Percentiles rank a stretch among this genome's conserved stretches.
phyloP scores from a whole-genome alignment of 2,888 invertebrate genomes.

The Sericinus montela region DNA sequence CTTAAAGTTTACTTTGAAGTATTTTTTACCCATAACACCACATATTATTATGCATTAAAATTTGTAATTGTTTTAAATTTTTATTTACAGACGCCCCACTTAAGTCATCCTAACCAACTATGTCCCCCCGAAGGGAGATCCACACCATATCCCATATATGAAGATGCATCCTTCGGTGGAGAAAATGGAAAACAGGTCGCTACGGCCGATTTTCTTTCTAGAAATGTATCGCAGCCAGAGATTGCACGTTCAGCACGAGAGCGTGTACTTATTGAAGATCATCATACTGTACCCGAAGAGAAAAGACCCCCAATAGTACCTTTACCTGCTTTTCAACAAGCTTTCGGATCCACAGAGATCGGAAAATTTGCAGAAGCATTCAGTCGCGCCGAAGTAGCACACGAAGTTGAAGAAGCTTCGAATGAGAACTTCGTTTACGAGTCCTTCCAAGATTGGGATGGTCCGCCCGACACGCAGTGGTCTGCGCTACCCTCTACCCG shows the following conservation, averaged over 20 bases:
- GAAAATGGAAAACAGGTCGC: slow-evolving; percentile 39
- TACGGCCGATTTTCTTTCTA: slow-evolving; percentile 39
- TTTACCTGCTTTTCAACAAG: slow-evolving; percentile 90
- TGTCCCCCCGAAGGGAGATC: slow-evolving; percentile 58
- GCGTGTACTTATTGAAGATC: slow-evolving; percentile 39
- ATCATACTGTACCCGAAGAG: slow-evolving; percentile 51
- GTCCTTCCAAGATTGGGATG: slow-evolving; percentile 66
- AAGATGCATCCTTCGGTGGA: slow-evolving; percentile 48
- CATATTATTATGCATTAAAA: too few species aligned
- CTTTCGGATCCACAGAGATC: slow-evolving; percentile 91
- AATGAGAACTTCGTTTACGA: slow-evolving; percentile 63
- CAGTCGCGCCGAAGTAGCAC: slow-evolving; percentile 77
- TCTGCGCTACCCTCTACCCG: slow-evolving; percentile 55
- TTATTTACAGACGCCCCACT: slow-evolving; percentile 49
- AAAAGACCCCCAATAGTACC: slow-evolving; percentile 76
- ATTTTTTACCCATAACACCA: too few species aligned
- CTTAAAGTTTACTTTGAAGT: too few species aligned
- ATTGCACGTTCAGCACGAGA: slow-evolving; percentile 37
- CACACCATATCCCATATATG: slow-evolving; percentile 58
- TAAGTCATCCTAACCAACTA: slow-evolving; percentile 47
- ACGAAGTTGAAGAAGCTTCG: slow-evolving; percentile 55
- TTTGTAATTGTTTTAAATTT: neutral
- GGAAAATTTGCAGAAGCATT: slow-evolving; percentile 90
- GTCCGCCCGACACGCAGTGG: slow-evolving; percentile 58
- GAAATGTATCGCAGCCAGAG: slow-evolving; percentile 35